These are phyloP conservation scores for Abrostola triplasia DNA, from an alignment of 2,888 invertebrate genomes.

Conservation along the genomic window DNA sequence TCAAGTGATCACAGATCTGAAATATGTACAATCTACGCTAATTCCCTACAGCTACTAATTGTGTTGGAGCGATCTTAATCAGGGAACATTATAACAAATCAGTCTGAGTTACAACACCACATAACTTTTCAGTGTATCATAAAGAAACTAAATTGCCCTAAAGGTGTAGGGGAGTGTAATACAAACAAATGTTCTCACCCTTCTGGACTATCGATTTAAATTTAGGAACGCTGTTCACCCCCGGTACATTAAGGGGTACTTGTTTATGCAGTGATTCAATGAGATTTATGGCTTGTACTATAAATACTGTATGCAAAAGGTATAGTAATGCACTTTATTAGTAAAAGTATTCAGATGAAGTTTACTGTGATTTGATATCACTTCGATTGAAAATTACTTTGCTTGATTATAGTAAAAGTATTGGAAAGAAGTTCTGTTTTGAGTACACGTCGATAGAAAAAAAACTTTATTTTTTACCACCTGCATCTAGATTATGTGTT, in stretches of 20 bases:
- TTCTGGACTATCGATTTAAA: constrained; percentile 57
- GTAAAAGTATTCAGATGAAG: neutral
- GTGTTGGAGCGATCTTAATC: constrained; percentile 8
- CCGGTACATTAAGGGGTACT: constrained; percentile 36
- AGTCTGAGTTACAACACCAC: neutral
- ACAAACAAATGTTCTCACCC: constrained; percentile 61
- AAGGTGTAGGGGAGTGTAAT: constrained; percentile 51
- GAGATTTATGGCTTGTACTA: constrained; percentile 33
- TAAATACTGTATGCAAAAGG: neutral
- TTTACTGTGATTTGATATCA: too few relatives aligned
- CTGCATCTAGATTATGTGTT: too few relatives aligned
- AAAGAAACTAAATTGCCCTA: constrained; percentile 51
- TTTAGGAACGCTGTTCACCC: constrained; percentile 39
- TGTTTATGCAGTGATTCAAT: constrained; percentile 35
- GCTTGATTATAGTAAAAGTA: too few relatives aligned
- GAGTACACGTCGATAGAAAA: too few relatives aligned
- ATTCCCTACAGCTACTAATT: neutral
- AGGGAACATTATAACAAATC: constrained; percentile 4
- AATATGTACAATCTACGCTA: neutral
- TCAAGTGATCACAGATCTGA: neutral
- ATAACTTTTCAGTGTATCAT: constrained; percentile 21
- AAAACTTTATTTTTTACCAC: too few relatives aligned
- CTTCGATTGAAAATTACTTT: too few relatives aligned
- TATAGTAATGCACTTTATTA: neutral
- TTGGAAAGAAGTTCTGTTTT: too few relatives aligned